phyloP scores from a whole-genome alignment of 2,113 vertebrate species.

The Trinectes maculatus region DNA sequence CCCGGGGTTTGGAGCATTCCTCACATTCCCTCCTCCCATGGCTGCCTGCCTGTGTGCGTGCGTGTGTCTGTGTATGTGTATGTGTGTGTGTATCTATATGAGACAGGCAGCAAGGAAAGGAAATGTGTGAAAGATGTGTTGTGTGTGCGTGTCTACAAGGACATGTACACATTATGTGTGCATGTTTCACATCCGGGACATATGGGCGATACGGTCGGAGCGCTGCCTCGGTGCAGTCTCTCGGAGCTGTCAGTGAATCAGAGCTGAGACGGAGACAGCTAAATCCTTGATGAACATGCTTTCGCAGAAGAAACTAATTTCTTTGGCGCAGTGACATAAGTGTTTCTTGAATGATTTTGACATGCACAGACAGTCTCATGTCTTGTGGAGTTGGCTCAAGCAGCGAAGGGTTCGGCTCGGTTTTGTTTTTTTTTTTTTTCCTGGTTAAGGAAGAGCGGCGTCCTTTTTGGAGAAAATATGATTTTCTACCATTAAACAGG shows the following conservation, averaged over 20 bases:
- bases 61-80: constrained; percentile 46
- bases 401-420: constrained; percentile 9
- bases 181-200: constrained; percentile 26
- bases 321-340: constrained; percentile 10
- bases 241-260: constrained; percentile 19
- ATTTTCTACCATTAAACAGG: background rate
- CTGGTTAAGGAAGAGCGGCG: background rate
- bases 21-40: constrained; percentile 80
- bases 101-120: constrained; percentile 44
- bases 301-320: constrained; percentile 17
- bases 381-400: constrained; percentile 17
- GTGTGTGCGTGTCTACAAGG: constrained; percentile 38
- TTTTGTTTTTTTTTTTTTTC: constrained; percentile 15
- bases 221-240: no score
- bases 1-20: constrained; percentile 85
- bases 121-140: constrained; percentile 52
- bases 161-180: constrained; percentile 30
- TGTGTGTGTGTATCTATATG: constrained; percentile 36
- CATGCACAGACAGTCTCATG: constrained; percentile 20
- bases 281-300: constrained; percentile 13
- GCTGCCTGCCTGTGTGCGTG: constrained; percentile 68
- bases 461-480: constrained; percentile 3
- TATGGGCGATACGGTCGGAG: no score
- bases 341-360: constrained; percentile 27
- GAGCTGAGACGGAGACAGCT: constrained; percentile 9